Conservation (phyloP, 2,797 vertebrate genomes). For the Coilia nasus region DNA sequence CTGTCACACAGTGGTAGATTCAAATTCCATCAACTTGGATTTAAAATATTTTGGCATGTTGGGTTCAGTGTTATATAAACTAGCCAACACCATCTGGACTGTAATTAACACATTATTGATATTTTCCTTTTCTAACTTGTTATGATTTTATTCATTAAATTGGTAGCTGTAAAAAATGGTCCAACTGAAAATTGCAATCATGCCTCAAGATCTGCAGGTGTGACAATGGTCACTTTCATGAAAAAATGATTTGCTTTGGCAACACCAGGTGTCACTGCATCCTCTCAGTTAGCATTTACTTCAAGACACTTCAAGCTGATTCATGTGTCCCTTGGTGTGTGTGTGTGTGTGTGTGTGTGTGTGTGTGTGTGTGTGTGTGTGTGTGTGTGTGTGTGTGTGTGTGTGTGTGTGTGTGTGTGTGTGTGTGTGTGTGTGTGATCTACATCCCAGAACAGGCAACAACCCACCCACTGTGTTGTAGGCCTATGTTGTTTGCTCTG, state of each 20-base stretch:
- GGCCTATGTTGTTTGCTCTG: not conserved
- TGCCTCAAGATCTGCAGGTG: not conserved
- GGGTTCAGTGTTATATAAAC: no score
- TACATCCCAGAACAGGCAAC: not conserved
- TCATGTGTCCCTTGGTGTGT: not conserved
- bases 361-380: not conserved
- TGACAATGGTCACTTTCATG: not conserved
- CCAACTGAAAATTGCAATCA: not conserved
- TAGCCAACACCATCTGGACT: no score
- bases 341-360: constrained; percentile 14
- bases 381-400: constrained; percentile 27
- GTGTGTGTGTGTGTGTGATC: not conserved
- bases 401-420: constrained; percentile 25
- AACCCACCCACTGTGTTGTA: not conserved
- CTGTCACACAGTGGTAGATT: not conserved
- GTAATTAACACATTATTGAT: not conserved
- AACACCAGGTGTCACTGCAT: constrained; percentile 59
- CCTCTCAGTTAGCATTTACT: not conserved
- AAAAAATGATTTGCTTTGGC: constrained; percentile 39
- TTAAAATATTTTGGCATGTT: not conserved
- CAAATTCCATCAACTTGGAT: not conserved
- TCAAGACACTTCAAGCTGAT: not conserved
- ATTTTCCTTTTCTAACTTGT: constrained; percentile 40
- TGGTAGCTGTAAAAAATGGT: not conserved
- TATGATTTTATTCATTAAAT: constrained; percentile 35